phyloP scores from a whole-genome alignment of 2,888 invertebrate species.

The Brassicogethes aeneus region DNA sequence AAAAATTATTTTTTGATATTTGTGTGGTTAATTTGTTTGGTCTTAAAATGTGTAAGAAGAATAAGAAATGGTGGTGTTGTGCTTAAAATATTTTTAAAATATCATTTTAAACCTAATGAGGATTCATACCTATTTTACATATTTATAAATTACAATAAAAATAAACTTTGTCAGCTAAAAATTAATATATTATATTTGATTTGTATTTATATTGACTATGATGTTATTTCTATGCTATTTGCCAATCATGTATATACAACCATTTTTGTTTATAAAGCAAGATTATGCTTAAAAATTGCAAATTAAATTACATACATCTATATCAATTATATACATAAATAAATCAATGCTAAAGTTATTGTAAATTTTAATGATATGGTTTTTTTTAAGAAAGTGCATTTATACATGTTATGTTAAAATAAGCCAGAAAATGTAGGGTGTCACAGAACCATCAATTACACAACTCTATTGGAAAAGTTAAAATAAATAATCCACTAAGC shows the following conservation, averaged over 20 bases:
- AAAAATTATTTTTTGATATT: too few relatives aligned
- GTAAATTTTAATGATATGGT: conserved; percentile 1
- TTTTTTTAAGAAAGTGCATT: not conserved
- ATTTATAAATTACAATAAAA: conserved; percentile 1
- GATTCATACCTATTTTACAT: not conserved
- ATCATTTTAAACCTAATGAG: not conserved
- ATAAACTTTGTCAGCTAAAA: not conserved
- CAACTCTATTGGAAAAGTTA: too few relatives aligned
- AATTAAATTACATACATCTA: not conserved
- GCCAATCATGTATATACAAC: too few relatives aligned
- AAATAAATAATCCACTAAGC: too few relatives aligned
- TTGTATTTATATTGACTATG: conserved; percentile 1
- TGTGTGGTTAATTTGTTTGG: too few relatives aligned
- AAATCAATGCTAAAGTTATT: not conserved
- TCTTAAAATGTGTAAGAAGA: too few relatives aligned
- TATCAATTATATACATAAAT: not conserved
- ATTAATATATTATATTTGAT: not conserved
- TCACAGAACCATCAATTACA: too few relatives aligned
- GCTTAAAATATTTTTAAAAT: not conserved
- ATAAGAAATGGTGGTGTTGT: too few relatives aligned
- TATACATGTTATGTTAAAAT: too few relatives aligned
- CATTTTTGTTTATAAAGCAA: not conserved
- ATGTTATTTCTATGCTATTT: not conserved
- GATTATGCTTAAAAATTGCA: not conserved
- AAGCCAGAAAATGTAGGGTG: too few relatives aligned